These are phyloP conservation scores for Paramormyrops kingsleyae DNA, from an alignment of 2,113 vertebrate species.

Conservation along the genomic window DNA sequence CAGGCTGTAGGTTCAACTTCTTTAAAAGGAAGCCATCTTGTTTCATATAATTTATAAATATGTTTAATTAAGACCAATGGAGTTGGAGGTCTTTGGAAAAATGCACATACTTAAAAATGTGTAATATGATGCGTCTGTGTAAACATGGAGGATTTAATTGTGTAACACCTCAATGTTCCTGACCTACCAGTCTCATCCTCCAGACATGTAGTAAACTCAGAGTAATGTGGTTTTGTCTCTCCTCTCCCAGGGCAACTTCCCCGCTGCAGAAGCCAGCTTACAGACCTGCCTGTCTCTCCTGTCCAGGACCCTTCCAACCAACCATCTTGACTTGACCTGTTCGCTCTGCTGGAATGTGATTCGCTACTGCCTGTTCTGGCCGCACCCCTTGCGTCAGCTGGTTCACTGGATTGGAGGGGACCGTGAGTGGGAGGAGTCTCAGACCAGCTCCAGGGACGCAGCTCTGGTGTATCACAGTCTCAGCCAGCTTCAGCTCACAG, in stretches of 20 bases:
- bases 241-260: constrained; percentile 72
- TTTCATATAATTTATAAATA: neutral
- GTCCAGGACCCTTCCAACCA: constrained; percentile 77
- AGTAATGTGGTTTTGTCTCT: neutral
- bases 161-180: neutral
- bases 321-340: constrained; percentile 78
- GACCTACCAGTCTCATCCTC: neutral
- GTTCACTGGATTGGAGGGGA: constrained; percentile 77
- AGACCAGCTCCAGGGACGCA: constrained; percentile 78
- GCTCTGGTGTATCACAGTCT: constrained; percentile 87
- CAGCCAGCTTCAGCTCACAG: constrained; percentile 91
- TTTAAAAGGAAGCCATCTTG: neutral
- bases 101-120: neutral
- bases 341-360: constrained; percentile 95
- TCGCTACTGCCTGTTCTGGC: constrained; percentile 84
- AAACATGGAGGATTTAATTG: neutral
- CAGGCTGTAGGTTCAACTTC: neutral
- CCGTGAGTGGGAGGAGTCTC: constrained; percentile 82
- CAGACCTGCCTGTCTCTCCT: constrained; percentile 82
- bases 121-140: neutral
- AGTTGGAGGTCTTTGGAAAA: neutral
- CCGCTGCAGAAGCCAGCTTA: constrained; percentile 75
- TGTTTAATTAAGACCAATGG: neutral
- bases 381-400: constrained; percentile 82
- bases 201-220: neutral